phyloP scores from a whole-genome alignment of 2,888 invertebrate species.

The Ichneumon xanthorius region DNA sequence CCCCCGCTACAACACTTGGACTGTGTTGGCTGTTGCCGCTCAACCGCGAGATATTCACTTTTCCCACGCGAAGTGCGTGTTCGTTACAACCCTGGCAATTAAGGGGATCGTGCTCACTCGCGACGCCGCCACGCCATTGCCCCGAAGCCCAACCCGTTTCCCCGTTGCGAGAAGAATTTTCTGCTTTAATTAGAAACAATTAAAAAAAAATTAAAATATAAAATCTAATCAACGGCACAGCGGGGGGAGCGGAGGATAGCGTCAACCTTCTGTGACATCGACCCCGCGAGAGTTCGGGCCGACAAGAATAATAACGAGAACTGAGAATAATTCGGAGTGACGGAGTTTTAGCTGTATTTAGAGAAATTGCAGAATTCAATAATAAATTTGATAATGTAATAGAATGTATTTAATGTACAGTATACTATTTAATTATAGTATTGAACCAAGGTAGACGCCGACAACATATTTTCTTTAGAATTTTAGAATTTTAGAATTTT shows the following conservation, averaged over 20 bases:
- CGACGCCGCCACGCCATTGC: not conserved
- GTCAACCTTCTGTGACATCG: not conserved
- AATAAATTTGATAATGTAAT: not conserved
- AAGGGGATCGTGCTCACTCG: slow-evolving; percentile 45
- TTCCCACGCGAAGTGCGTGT: slow-evolving; percentile 67
- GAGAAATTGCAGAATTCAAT: not conserved
- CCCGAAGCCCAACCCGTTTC: not conserved
- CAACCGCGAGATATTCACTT: slow-evolving; percentile 66
- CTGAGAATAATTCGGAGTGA: not conserved
- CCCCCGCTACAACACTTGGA: slow-evolving; percentile 30
- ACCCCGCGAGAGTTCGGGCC: not conserved
- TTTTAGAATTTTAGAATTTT: too few species aligned
- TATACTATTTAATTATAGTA: too few species aligned
- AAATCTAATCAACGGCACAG: slow-evolving; percentile 15
- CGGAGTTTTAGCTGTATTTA: not conserved
- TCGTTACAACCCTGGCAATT: slow-evolving; percentile 64
- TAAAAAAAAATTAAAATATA: slow-evolving; percentile 11
- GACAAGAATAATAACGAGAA: not conserved
- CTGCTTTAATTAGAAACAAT: slow-evolving; percentile 16
- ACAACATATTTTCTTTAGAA: too few species aligned
- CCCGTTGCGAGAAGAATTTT: slow-evolving; percentile 2
- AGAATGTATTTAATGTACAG: not conserved
- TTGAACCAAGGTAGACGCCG: too few species aligned
- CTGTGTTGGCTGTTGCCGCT: slow-evolving; percentile 45
- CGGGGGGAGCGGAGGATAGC: not conserved